Evolutionary conservation across 2,888 invertebrate genomes (phyloP), one percentile per base, ranked within the genome.

Genomic region (Synergus umbraculus): DNA sequence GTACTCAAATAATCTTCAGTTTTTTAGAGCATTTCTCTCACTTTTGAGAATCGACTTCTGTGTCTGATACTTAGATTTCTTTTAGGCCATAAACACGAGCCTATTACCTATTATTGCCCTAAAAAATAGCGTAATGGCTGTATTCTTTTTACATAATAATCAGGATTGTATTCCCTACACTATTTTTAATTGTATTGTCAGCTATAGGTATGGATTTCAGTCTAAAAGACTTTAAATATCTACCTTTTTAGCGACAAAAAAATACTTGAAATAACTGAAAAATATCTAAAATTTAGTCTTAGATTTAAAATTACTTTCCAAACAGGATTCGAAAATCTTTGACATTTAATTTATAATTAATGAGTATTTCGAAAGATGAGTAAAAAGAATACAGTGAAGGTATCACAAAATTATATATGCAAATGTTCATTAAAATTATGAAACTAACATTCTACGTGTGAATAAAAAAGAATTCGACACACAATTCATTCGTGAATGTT

Each of bases 351-450:
- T 29, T 29, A 29, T 22, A 22, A 9, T 13, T 44, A 44, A 49
- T 73, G 73, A 73, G 73, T 73, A 73, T 73, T 73, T 73, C 4
- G 5, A 54, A 54, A n/a, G 15, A 49, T 18, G 64, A 69, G 64
- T 80, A 83, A 82, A 81, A 69, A 81, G 80, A 83, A 84, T 82
- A 81, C 82, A 82, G 81, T 37, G 54, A 46, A 77, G 76, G 79
- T 83, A 82, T 84, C 82, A 82, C 84, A 83, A 83, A 79, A 82
- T 83, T 29, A 29, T 78, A 54, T 79, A 84, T 12, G 22, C 22
- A 60, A 12, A 82, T 2, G 44, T 67, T 46, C 54, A 73, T 37
- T 73, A 22, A 73, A 73, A 37, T 73, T 69, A 46, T 13, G 46
- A 49, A 49, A 49, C 12, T 69, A 69, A 15, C 37, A 12, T 22